These are phyloP conservation scores for Oryctes rhinoceros DNA, from an alignment of 1,140 invertebrate species.

Conservation along the genomic window DNA sequence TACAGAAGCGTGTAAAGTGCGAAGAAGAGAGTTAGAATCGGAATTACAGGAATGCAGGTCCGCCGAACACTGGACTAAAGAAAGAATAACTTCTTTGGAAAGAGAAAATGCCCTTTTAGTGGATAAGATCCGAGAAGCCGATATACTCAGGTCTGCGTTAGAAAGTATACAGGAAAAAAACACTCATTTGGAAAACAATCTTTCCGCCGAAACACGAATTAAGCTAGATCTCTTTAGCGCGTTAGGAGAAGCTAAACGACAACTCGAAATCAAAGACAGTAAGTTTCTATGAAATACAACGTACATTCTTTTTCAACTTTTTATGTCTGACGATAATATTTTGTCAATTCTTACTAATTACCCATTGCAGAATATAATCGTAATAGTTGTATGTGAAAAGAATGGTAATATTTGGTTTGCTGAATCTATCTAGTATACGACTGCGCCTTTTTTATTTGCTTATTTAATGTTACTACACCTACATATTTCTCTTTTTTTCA, in stretches of 20 bases:
- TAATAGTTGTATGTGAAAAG: too few relatives aligned
- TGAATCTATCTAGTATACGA: too few relatives aligned
- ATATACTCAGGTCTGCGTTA: conserved; percentile 82
- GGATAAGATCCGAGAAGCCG: conserved; percentile 79
- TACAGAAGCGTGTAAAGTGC: conserved; percentile 77
- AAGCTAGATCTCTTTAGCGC: conserved; percentile 97
- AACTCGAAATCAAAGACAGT: conserved; percentile 93
- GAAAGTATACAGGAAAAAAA: conserved; percentile 88
- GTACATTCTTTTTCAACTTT: too few relatives aligned
- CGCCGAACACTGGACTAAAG: conserved; percentile 80
- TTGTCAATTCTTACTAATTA: too few relatives aligned
- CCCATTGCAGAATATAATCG: too few relatives aligned
- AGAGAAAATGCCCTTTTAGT: conserved; percentile 54
- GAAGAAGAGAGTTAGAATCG: conserved; percentile 79
- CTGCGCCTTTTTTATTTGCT: not conserved
- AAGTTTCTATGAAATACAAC: conserved; percentile 55
- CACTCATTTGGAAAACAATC: conserved; percentile 86
- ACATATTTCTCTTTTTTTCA: conserved; percentile 58
- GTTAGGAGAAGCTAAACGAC: conserved; percentile 91
- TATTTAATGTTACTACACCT: not conserved
- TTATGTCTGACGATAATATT: too few relatives aligned
- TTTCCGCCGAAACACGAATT: conserved; percentile 94
- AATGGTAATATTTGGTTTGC: too few relatives aligned
- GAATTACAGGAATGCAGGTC: conserved; percentile 78
- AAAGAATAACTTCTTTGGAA: conserved; percentile 61